phyloP scores from a whole-genome alignment of 2,113 vertebrate species.

The Antigone vipio region DNA sequence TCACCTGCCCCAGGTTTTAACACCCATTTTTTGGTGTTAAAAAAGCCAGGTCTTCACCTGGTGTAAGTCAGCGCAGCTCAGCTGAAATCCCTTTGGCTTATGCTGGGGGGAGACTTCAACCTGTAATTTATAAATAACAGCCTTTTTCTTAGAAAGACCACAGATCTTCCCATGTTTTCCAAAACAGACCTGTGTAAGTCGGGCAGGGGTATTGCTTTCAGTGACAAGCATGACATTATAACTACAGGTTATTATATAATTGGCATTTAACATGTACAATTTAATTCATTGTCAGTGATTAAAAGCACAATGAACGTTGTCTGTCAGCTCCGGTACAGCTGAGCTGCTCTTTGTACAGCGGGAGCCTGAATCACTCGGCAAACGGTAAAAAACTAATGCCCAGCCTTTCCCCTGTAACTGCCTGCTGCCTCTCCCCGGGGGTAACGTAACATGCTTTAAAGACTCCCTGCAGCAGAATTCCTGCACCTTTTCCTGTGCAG shows the following conservation, averaged over 20 bases:
- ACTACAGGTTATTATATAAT: conserved; percentile 65
- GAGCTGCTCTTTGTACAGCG: conserved; percentile 55
- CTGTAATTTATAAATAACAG: not conserved
- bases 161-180: conserved; percentile 45
- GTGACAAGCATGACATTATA: conserved; percentile 31
- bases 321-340: conserved; percentile 60
- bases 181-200: conserved; percentile 6
- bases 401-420: not conserved
- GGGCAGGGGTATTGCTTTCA: conserved; percentile 40
- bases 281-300: conserved; percentile 71
- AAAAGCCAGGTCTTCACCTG: not conserved
- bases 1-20: not conserved
- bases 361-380: conserved; percentile 54
- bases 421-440: not conserved
- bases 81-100: not conserved
- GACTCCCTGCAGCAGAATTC: not conserved
- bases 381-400: conserved; percentile 38
- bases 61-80: not conserved
- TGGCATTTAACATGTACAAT: conserved; percentile 68
- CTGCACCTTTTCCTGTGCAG: not conserved
- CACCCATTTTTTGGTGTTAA: conserved; percentile 6
- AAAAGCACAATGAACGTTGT: conserved; percentile 57
- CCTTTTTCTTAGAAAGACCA: conserved; percentile 39
- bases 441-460: not conserved
- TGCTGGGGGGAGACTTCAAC: not conserved